phyloP scores from a whole-genome alignment of 2,888 invertebrate genomes.

The Ganaspis brasiliensis region DNA sequence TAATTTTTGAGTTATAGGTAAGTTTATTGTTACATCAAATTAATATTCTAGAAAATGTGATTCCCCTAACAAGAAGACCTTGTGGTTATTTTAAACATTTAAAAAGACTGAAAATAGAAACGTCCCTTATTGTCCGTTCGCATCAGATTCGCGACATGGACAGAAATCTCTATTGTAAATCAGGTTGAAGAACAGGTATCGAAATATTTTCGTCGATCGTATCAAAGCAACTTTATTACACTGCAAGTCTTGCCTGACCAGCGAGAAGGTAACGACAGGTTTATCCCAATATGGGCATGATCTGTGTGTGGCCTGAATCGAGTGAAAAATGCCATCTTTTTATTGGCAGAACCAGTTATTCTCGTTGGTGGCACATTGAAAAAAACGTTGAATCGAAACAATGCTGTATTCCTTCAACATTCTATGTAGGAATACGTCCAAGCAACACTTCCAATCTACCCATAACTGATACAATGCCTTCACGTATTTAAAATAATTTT shows the following conservation, averaged over 20 bases:
- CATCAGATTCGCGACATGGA: background rate
- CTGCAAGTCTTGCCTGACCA: slow-evolving; percentile 30
- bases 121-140: background rate
- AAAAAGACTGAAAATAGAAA: too few species aligned
- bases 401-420: slow-evolving; percentile 23
- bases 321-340: slow-evolving; percentile 56
- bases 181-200: slow-evolving; percentile 37
- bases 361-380: slow-evolving; percentile 48
- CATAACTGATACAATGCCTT: background rate
- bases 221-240: slow-evolving; percentile 41
- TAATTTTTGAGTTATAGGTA: too few species aligned
- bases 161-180: slow-evolving; percentile 14
- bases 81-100: too few species aligned
- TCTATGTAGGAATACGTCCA: background rate
- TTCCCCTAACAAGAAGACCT: too few species aligned
- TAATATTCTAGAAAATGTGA: too few species aligned
- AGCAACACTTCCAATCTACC: background rate
- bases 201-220: slow-evolving; percentile 38
- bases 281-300: slow-evolving; percentile 66
- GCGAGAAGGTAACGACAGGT: slow-evolving; percentile 59
- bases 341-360: slow-evolving; percentile 58
- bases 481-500: background rate
- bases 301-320: slow-evolving; percentile 66
- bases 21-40: too few species aligned
- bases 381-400: slow-evolving; percentile 47